phyloP scores from a whole-genome alignment of 2,888 invertebrate genomes.

The Drosophila cognata region DNA sequence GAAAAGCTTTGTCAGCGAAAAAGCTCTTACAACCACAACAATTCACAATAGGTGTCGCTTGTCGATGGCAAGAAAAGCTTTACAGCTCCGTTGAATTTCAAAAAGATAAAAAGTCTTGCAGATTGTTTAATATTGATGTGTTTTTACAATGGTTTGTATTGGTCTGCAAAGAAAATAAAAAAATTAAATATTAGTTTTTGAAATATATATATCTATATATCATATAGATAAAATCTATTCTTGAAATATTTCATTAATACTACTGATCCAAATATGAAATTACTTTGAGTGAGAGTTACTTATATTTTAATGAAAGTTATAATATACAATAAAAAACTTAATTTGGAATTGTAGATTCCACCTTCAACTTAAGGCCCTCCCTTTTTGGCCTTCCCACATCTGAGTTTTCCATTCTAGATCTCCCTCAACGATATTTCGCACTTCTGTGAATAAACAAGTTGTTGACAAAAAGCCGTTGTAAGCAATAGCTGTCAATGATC shows the following conservation, averaged over 20 bases:
- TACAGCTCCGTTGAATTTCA: background rate
- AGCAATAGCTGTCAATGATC: conserved; percentile 50
- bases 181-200: background rate
- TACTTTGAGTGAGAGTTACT: background rate
- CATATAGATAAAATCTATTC: background rate
- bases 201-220: background rate
- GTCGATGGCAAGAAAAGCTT: background rate
- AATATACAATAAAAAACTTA: background rate
- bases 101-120: background rate
- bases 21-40: conserved; percentile 1
- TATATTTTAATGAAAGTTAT: background rate
- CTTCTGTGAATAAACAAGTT: conserved; percentile 27
- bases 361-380: background rate
- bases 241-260: background rate
- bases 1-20: background rate
- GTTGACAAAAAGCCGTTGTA: conserved; percentile 45
- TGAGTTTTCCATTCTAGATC: background rate
- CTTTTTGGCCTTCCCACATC: background rate
- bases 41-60: conserved; percentile 34
- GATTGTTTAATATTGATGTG: no score
- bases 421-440: background rate
- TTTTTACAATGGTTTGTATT: no score
- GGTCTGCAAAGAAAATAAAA: no score
- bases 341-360: background rate
- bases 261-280: background rate